Evolutionary conservation across 2,888 invertebrate species (phyloP).

Genomic region (Choristoneura rosaceana): DNA sequence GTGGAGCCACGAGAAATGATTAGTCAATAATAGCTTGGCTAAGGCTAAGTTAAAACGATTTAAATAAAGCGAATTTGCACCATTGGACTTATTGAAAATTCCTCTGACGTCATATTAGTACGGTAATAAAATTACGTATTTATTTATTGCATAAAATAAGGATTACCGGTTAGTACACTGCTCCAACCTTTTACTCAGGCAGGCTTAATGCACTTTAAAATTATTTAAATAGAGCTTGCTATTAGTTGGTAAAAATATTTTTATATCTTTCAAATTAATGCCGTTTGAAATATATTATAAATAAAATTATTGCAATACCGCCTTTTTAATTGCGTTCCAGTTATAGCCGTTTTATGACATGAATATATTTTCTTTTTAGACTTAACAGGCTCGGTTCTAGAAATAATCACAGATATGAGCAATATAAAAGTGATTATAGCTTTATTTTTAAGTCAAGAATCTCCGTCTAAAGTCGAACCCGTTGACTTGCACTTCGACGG

Average conservation of each 20-base stretch:
- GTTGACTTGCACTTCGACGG: neutral
- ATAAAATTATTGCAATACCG: conserved; percentile 3
- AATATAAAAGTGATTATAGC: neutral
- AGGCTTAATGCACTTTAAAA: neutral
- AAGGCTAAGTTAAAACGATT: neutral
- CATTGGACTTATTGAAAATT: neutral
- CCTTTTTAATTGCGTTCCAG: conserved; percentile 5
- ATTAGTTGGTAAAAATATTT: neutral
- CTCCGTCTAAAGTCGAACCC: neutral
- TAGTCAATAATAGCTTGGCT: too few relatives aligned
- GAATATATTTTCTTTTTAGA: conserved; percentile 4
- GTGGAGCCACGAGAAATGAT: too few relatives aligned
- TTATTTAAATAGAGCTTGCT: neutral
- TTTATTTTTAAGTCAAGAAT: neutral
- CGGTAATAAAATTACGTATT: conserved; percentile 1
- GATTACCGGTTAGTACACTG: neutral
- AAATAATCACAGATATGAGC: conserved; percentile 1
- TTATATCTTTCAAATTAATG: conserved; percentile 1
- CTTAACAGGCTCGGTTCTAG: neutral
- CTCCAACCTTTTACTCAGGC: neutral
- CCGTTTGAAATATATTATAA: conserved; percentile 12
- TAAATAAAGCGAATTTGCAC: neutral
- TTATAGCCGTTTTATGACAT: neutral
- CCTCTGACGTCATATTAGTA: neutral
- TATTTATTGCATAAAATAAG: conserved; percentile 4